Base-by-base conservation (phyloP, 2,113 vertebrate species). In the Petaurus breviceps region DNA sequence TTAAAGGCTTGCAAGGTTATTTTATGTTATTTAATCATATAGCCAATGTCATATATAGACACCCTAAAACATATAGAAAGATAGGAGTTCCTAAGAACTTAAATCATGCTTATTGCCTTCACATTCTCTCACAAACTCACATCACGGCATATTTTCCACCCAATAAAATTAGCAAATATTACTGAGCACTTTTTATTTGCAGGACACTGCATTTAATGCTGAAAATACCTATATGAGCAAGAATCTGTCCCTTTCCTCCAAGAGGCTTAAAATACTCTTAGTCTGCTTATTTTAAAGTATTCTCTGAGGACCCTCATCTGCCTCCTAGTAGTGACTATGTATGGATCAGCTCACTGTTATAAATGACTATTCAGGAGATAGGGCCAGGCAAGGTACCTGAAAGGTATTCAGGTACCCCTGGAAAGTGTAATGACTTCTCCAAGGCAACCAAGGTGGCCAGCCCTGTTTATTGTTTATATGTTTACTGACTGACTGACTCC, bases 11-110 rank as follows among this genome's bases (percentile, higher is more conserved):
- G 16, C 61, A 95, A 94, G 37, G n/a, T 0, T 19, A 95, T 22
- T 95, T 96, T 26, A 26, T 49, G 77, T 95, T 43, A 10, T 95
- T 96, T 53, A 51, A 23, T 95, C 91, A 94, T 19, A 95, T 0
- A 54, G 10, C 37, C 31, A 61, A 97, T 0, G n/a, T 97, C 90
- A 92, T 94, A 93, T 57, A 89, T 8, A 52, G 8, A 84, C 8
- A 61, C 2, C 2, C 89, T 68, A 61, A 95, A 98, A 97, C 50
- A 53, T 28, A 50, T 51, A n/a, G 51, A 91, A 90, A 23, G 46
- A 57, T 9, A 57, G 97, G 95, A 46, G 31, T 0, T 50, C 93
- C 54, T 50, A 91, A n/a, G 53, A 0, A 22, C 31, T 90, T 77
- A 49, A 91, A 50, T 22, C 1, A 52, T 55, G 94, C 91, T 52